Evolutionary conservation across 2,888 invertebrate species (phyloP).

Genomic region (Papilio demoleus): DNA sequence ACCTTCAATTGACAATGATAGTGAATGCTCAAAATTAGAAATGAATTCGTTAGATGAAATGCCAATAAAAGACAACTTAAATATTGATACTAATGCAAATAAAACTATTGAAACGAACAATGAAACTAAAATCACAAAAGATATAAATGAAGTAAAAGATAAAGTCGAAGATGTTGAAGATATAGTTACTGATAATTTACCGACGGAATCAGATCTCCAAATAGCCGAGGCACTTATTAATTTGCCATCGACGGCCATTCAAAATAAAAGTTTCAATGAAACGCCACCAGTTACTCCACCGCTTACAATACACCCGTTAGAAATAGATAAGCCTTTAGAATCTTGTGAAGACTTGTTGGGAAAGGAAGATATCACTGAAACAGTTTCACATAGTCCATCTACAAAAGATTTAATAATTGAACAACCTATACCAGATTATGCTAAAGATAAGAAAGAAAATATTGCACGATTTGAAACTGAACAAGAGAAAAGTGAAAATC

Average conservation of each 20-base stretch:
- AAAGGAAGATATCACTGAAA: constrained; percentile 49
- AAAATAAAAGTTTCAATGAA: constrained; percentile 58
- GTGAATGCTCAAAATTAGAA: constrained; percentile 2
- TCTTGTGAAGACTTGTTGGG: constrained; percentile 35
- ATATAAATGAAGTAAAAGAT: constrained; percentile 18
- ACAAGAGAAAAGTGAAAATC: constrained; percentile 76
- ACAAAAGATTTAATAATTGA: constrained; percentile 7
- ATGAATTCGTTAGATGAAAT: neutral
- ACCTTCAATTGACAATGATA: neutral
- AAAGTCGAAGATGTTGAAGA: constrained; percentile 39
- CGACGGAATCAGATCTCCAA: constrained; percentile 78
- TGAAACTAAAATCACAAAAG: constrained; percentile 1
- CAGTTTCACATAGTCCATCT: constrained; percentile 37
- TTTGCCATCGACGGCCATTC: constrained; percentile 72
- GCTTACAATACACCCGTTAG: constrained; percentile 25
- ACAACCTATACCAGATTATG: constrained; percentile 2
- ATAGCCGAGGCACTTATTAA: constrained; percentile 78
- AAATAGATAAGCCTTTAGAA: constrained; percentile 42
- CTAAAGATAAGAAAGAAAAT: constrained; percentile 53
- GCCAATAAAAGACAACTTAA: neutral
- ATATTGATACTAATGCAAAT: neutral
- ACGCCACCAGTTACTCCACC: constrained; percentile 37
- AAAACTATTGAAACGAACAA: neutral
- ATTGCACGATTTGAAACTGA: constrained; percentile 71
- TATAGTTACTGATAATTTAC: constrained; percentile 54